These are phyloP conservation scores for Synergus itoensis DNA, from an alignment of 2,888 invertebrate species.

Conservation along the genomic window DNA sequence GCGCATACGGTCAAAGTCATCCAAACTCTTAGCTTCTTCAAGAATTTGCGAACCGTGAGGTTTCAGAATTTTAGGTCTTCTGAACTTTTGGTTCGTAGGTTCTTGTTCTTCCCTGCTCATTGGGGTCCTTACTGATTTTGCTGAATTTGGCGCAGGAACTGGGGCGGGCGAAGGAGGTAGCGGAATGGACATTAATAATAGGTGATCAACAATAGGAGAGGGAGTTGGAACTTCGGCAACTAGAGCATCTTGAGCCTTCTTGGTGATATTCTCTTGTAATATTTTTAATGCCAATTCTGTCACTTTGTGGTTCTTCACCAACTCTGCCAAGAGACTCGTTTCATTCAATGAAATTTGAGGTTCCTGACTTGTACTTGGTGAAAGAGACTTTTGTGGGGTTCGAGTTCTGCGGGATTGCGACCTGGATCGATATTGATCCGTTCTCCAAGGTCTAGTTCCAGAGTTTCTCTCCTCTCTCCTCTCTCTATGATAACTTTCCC, in stretches of 20 bases:
- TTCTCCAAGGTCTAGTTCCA: too few relatives aligned
- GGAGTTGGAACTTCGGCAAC: too few relatives aligned
- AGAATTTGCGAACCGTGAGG: conserved; percentile 86
- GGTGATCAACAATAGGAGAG: too few relatives aligned
- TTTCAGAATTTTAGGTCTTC: conserved; percentile 90
- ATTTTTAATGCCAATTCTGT: conserved; percentile 87
- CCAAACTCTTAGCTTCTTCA: conserved; percentile 97
- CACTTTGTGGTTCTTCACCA: conserved; percentile 92
- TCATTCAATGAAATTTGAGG: conserved; percentile 88
- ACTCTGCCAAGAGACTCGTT: conserved; percentile 93
- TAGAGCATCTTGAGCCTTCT: too few relatives aligned
- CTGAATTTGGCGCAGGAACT: conserved; percentile 68
- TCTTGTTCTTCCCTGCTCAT: conserved; percentile 71
- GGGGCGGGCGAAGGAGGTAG: conserved; percentile 68
- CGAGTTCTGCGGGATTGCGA: too few relatives aligned
- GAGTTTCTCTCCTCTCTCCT: conserved; percentile 77
- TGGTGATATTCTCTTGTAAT: too few relatives aligned
- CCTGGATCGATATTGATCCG: too few relatives aligned
- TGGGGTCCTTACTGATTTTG: conserved; percentile 90
- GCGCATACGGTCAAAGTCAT: conserved; percentile 96
- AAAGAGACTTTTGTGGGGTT: conserved; percentile 78
- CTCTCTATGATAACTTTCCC: conserved; percentile 78
- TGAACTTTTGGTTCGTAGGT: conserved; percentile 81
- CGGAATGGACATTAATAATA: conserved; percentile 75
- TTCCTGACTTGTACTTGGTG: conserved; percentile 76